Base-by-base conservation (phyloP, 2,797 vertebrate species). In the Choloepus didactylus region DNA sequence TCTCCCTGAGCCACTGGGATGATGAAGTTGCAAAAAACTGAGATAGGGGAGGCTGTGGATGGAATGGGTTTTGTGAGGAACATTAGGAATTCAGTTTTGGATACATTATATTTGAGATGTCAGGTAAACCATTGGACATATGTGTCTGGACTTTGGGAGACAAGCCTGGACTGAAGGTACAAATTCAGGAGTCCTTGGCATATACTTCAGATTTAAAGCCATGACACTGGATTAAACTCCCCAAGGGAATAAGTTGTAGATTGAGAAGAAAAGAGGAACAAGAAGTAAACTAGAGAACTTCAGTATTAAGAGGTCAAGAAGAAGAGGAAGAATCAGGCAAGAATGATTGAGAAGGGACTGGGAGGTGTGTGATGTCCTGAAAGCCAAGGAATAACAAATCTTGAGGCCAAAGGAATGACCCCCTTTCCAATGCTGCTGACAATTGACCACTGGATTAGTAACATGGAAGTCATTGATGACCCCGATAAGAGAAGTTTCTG, bases 131-230 rank as follows among this genome's bases (percentile, higher is more conserved):
- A 9, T 44, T 83, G 19, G 69, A 46, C 66, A 72, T 60, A 27
- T 84, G 46, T 38, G 14, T 46, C 72, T 69, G 67, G 66, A 72
- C 23, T 80, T 90, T 21, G 16, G 62, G 54, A 94, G 44, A 51
- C 14, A 77, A 64, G 31, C 44, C 9, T 84, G 21, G 62, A 54
- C 35, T 35, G 27, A 92, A 80, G 56, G 38, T 51, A 69, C 23
- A 73, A n/a, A 81, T 64, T 59, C 76, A 46, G 16, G 8, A 87
- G 69, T 89, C 38, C 54, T 60, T 15, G 60, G 46, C 35, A 73
- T 75, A n/a, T 27, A 62, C 88, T 88, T 91, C 44, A 92, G 86
- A 92, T 44, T 35, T 69, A 92, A 82, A 56, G 4, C 41, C 51
- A 46, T 23, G 44, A 16, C 23, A 25, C 51, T 51, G 12, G 5